Evolutionary conservation across 37 sponge, comb jelly and placozoan genomes (phyloP).

Genomic region (Beroe forskalii): DNA sequence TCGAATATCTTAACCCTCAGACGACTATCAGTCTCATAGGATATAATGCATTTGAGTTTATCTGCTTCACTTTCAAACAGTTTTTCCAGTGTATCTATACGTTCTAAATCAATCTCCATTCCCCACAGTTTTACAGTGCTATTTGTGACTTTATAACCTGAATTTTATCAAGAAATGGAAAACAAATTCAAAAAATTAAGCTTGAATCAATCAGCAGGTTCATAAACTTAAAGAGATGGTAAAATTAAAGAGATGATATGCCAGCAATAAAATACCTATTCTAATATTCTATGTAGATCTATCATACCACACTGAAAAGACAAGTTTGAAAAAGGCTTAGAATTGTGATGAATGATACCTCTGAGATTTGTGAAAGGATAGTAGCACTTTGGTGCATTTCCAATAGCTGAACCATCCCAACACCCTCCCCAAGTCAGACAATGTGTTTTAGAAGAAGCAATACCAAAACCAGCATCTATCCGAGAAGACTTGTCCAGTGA

Average conservation of each 20-base stretch:
- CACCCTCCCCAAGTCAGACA: constrained; percentile 14
- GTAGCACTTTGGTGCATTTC: background rate
- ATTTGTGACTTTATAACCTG: constrained; percentile 9
- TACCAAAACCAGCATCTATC: background rate
- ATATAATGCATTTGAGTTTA: constrained; percentile 2
- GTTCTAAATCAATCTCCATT: constrained; percentile 46
- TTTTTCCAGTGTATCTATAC: background rate
- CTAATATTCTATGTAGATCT: too few species aligned
- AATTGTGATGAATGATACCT: too few species aligned
- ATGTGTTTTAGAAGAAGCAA: background rate
- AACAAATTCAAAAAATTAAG: too few species aligned
- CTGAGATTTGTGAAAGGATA: constrained; percentile 20
- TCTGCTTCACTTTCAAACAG: background rate
- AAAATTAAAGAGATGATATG: too few species aligned
- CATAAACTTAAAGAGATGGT: too few species aligned
- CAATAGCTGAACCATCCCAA: background rate
- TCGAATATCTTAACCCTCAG: constrained; percentile 47
- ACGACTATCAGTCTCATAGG: constrained; percentile 58
- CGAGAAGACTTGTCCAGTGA: background rate
- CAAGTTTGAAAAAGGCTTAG: too few species aligned
- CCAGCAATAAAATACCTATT: too few species aligned
- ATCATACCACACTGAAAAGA: too few species aligned
- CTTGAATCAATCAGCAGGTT: too few species aligned
- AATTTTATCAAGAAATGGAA: too few species aligned
- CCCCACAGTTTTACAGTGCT: constrained; percentile 17